phyloP scores from a whole-genome alignment of 2,888 invertebrate genomes.

The Byasa hedistus region DNA sequence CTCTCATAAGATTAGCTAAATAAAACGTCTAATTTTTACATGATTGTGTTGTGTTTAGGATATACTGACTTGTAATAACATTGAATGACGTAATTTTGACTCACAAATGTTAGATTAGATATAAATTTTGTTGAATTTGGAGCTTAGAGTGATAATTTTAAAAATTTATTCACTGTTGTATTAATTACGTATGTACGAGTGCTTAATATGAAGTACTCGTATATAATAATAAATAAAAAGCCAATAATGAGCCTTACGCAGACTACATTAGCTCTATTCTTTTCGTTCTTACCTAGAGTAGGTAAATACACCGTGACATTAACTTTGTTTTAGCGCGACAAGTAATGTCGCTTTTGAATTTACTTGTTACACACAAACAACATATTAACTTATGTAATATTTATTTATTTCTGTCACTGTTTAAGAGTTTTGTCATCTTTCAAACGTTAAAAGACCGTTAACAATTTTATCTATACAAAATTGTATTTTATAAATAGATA shows the following conservation, averaged over 20 bases:
- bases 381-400: constrained; percentile 35
- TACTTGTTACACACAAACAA: too few species aligned
- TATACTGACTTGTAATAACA: constrained; percentile 37
- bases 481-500: constrained; percentile 75
- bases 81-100: constrained; percentile 53
- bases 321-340: constrained; percentile 45
- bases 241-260: constrained; percentile 68
- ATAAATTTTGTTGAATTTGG: constrained; percentile 68
- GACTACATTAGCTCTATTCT: constrained; percentile 62
- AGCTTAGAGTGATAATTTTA: constrained; percentile 66
- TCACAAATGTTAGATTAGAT: constrained; percentile 63
- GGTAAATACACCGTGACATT: constrained; percentile 47
- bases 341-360: constrained; percentile 53
- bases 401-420: constrained; percentile 41
- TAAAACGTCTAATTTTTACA: background rate
- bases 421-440: constrained; percentile 63
- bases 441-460: constrained; percentile 61
- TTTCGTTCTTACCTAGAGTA: constrained; percentile 63
- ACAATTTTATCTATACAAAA: constrained; percentile 63
- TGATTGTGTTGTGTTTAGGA: constrained; percentile 22
- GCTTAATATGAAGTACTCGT: background rate
- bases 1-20: constrained; percentile 6
- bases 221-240: background rate
- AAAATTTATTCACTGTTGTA: constrained; percentile 74
- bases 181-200: constrained; percentile 64